Percentiles rank a stretch among this genome's conserved stretches.
phyloP scores from a whole-genome alignment of 2,113 vertebrate genomes.

The Percopsis transmontana region DNA sequence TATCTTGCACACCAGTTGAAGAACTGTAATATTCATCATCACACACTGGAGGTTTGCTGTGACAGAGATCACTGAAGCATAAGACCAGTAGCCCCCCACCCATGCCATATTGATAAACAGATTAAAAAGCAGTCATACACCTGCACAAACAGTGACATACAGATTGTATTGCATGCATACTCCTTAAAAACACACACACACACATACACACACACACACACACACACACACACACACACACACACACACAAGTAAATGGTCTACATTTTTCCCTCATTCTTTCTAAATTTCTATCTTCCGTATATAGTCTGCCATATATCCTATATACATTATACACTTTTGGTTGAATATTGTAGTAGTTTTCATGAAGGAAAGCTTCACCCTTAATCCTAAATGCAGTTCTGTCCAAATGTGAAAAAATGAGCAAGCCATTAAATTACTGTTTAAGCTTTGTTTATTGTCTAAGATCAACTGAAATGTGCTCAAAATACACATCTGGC shows the following conservation, averaged over 20 bases:
- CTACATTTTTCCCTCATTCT: constrained; percentile 3
- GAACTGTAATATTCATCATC: not conserved
- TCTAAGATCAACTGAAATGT: not conserved
- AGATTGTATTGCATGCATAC: constrained; percentile 6
- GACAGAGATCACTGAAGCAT: constrained; percentile 12
- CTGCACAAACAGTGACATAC: constrained; percentile 28
- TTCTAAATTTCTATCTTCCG: constrained; percentile 10
- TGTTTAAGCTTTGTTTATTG: constrained; percentile 19
- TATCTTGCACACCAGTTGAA: not conserved
- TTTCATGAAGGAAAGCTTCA: constrained; percentile 19
- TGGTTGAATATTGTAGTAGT: constrained; percentile 12
- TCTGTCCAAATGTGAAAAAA: constrained; percentile 29
- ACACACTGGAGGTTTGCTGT: constrained; percentile 32
- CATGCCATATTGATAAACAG: constrained; percentile 32
- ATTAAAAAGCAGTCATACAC: constrained; percentile 37
- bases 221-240: not conserved
- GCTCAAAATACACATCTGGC: constrained; percentile 1
- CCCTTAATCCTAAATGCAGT: constrained; percentile 20
- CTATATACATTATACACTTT: constrained; percentile 18
- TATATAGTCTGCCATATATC: constrained; percentile 11
- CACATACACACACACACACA: not conserved
- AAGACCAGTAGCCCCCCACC: constrained; percentile 11
- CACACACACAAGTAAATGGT: not conserved
- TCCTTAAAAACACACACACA: not conserved
- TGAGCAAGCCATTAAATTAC: constrained; percentile 26